These are phyloP conservation scores for Hypotaenidia okinawae DNA, from an alignment of 2,797 vertebrate genomes.

Conservation along the genomic window DNA sequence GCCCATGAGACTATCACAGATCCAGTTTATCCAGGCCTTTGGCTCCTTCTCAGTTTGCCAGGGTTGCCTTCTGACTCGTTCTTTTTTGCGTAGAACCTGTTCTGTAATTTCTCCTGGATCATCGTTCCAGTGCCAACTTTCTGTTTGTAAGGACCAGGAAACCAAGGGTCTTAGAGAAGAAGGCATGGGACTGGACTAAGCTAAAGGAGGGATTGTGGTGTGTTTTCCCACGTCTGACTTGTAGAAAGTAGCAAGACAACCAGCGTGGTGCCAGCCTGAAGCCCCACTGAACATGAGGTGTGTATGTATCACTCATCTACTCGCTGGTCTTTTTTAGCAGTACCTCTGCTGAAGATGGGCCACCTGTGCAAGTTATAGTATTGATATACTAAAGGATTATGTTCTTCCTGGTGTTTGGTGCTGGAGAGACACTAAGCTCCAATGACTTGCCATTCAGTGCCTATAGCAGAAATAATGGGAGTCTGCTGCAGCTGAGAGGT, in stretches of 20 bases:
- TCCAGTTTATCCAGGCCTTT: not conserved
- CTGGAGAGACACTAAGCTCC: not conserved
- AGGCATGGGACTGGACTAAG: not conserved
- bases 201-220: not conserved
- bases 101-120: not conserved
- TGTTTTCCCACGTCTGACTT: not conserved
- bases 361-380: not conserved
- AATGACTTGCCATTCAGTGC: not conserved
- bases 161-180: not conserved
- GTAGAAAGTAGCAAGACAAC: not conserved
- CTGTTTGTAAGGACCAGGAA: not conserved
- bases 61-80: not conserved
- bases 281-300: not conserved
- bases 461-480: not conserved
- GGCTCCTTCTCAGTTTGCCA: not conserved
- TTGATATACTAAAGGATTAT: not conserved
- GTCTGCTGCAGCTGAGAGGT: not conserved
- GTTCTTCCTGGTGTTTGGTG: not conserved
- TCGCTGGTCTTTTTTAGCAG: not conserved
- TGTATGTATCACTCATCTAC: not conserved
- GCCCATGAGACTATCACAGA: not conserved
- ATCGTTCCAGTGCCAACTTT: not conserved
- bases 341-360: not conserved
- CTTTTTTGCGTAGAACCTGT: not conserved
- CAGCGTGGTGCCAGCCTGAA: accelerated